Evolutionary conservation across 1,140 invertebrate species (phyloP).

Genomic region (Zaprionus kolodkinae): DNA sequence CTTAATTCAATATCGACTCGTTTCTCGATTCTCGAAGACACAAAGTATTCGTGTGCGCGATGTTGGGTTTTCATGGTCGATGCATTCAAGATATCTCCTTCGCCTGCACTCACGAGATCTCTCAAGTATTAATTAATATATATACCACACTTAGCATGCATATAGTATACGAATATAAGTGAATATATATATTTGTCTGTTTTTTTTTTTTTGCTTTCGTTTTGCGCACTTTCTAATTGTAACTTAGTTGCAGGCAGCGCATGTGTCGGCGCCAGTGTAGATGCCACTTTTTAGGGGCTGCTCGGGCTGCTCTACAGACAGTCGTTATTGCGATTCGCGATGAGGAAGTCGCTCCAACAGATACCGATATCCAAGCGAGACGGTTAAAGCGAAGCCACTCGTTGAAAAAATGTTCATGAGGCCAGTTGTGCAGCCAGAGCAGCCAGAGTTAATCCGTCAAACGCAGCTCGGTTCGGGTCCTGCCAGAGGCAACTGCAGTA

Average conservation of each 20-base stretch:
- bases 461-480: constrained; percentile 44
- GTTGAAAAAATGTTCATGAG: constrained; percentile 72
- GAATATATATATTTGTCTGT: constrained; percentile 22
- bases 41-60: constrained; percentile 17
- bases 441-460: constrained; percentile 45
- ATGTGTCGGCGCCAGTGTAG: constrained; percentile 29
- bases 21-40: constrained; percentile 7
- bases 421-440: constrained; percentile 40
- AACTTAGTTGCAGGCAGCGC: constrained; percentile 50
- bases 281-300: constrained; percentile 74
- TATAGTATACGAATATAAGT: constrained; percentile 13
- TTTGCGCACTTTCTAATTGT: constrained; percentile 72
- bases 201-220: constrained; percentile 67
- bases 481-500: constrained; percentile 26
- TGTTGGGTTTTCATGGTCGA: constrained; percentile 62
- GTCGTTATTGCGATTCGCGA: constrained; percentile 80
- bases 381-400: constrained; percentile 36
- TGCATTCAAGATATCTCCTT: constrained; percentile 75
- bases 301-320: constrained; percentile 60
- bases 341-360: constrained; percentile 71
- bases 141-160: constrained; percentile 32
- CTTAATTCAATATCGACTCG: constrained; percentile 22
- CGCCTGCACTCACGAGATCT: constrained; percentile 70
- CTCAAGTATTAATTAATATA: constrained; percentile 73
- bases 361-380: constrained; percentile 40